Evolutionary conservation across 1,140 invertebrate genomes (phyloP), one percentile per base, ranked within the genome.

Genomic region (Eurosta solidaginis): DNA sequence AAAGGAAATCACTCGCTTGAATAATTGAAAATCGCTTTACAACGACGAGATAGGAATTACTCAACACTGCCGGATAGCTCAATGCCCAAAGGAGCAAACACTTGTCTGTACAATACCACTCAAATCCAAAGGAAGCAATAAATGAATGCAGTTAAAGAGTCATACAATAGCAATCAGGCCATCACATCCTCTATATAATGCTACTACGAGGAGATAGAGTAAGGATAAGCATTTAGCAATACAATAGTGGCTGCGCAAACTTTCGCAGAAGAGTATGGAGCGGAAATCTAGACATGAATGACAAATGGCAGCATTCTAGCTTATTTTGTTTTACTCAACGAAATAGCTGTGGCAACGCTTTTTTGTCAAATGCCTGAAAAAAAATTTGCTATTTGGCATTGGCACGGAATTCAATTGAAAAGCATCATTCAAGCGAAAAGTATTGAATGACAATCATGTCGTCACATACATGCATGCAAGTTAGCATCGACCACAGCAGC

Each of bases 231-330:
- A 33, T 68, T 68, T 68, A 68, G 59, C 59, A 68, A 42, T 20
- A 68, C 59, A 68, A 68, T 68, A 40, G 59, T 40, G 33, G 2
- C 33, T 68, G 33, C 59, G 40, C n/a, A n/a, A 36, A 29, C 17
- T 5, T 36, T 36, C 17, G 33, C 17, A 6, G 22, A n/a, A 9
- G 49, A 25, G 22, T 20, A 22, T 68, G 59, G 83, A 83, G 85
- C 84, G 84, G 84, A 85, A 85, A 85, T 85, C 84, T 85, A 84
- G 83, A 85, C 84, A 85, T 85, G 83, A 85, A 85, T 85, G 84
- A 85, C 84, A 85, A 85, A 85, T 85, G 84, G 52, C 59, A 73
- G 27, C 54, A n/a, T n/a, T n/a, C n/a, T n/a, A 36, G n/a, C n/a
- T n/a, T n/a, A 40, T 36, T 59, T 63, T 59, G 54, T 4, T 17